These are phyloP conservation scores for Fragum fragum DNA, from an alignment of 2,888 invertebrate species.

Conservation along the genomic window DNA sequence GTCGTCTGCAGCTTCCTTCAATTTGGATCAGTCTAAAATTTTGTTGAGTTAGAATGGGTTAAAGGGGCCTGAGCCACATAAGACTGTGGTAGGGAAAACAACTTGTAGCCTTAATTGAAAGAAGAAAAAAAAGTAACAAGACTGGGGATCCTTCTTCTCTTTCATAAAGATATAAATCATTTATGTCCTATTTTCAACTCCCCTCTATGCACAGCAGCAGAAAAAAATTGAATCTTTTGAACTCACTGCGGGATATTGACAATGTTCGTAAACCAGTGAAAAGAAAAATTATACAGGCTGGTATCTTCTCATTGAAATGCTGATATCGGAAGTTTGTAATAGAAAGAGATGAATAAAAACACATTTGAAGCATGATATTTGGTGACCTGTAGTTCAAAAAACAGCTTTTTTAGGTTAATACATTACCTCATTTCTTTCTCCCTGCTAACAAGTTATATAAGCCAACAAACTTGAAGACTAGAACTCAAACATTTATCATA, in stretches of 20 bases:
- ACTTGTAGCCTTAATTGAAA: too few relatives aligned
- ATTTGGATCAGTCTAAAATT: too few relatives aligned
- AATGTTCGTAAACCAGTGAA: background rate
- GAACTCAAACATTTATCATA: too few relatives aligned
- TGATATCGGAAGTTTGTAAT: slow-evolving; percentile 18
- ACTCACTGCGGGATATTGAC: slow-evolving; percentile 13
- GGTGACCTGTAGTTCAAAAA: slow-evolving; percentile 5
- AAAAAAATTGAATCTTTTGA: slow-evolving; percentile 1
- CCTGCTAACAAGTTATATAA: too few relatives aligned
- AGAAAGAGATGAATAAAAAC: slow-evolving; percentile 25
- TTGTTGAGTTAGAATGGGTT: too few relatives aligned
- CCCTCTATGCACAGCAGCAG: slow-evolving; percentile 7
- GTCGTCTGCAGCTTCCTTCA: too few relatives aligned
- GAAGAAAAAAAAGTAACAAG: too few relatives aligned
- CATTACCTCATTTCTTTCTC: too few relatives aligned
- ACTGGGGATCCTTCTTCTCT: background rate
- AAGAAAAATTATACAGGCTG: slow-evolving; percentile 3
- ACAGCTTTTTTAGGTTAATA: background rate
- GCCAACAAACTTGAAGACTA: too few relatives aligned
- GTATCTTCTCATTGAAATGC: background rate
- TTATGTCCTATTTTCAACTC: slow-evolving; percentile 18
- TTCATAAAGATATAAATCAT: slow-evolving; percentile 27
- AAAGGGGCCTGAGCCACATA: too few relatives aligned
- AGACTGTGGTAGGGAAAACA: slow-evolving; percentile 6
- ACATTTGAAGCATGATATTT: slow-evolving; percentile 3